Percentiles rank a stretch among this genome's conserved stretches.
Conservation (phyloP, 2,888 invertebrate genomes). For the Ophion ellenae region DNA sequence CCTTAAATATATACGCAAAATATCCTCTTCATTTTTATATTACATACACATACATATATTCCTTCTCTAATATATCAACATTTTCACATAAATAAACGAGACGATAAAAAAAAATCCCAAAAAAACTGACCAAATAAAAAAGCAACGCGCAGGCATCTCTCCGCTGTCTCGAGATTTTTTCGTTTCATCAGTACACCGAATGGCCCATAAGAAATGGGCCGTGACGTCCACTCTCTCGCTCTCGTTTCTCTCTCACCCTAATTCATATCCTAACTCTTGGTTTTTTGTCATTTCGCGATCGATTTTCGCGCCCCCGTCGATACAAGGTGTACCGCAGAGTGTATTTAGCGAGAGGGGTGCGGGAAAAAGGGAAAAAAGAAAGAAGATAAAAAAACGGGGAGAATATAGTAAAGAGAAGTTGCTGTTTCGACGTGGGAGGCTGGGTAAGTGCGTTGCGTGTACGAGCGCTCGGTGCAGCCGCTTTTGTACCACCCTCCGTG, state of each 20-base stretch:
- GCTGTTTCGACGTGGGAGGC: conserved; percentile 61
- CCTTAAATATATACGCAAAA: no score
- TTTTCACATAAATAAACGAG: no score
- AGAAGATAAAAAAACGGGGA: neutral
- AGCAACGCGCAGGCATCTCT: neutral
- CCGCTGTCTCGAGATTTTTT: conserved; percentile 63
- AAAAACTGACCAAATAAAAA: no score
- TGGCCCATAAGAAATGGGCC: conserved; percentile 27
- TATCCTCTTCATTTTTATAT: no score
- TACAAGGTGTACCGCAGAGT: conserved; percentile 44
- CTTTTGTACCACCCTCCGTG: conserved; percentile 74
- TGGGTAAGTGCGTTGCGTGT: conserved; percentile 77
- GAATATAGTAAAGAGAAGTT: neutral
- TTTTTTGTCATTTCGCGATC: conserved; percentile 40
- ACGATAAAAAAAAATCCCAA: no score
- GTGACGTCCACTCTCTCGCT: conserved; percentile 15
- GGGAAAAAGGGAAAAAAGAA: conserved; percentile 27
- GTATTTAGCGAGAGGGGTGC: conserved; percentile 56
- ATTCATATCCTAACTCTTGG: neutral
- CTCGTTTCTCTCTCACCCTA: neutral
- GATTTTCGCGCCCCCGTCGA: conserved; percentile 29
- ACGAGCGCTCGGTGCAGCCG: conserved; percentile 69
- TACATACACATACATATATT: no score
- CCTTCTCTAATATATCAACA: no score
- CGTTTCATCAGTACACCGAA: conserved; percentile 57